A percentile compares a stretch with the other conserved stretches of the same genome.
phyloP scores from a whole-genome alignment of 37 sponge, comb jelly and placozoan species.

The Cliona cf. orientalis region DNA sequence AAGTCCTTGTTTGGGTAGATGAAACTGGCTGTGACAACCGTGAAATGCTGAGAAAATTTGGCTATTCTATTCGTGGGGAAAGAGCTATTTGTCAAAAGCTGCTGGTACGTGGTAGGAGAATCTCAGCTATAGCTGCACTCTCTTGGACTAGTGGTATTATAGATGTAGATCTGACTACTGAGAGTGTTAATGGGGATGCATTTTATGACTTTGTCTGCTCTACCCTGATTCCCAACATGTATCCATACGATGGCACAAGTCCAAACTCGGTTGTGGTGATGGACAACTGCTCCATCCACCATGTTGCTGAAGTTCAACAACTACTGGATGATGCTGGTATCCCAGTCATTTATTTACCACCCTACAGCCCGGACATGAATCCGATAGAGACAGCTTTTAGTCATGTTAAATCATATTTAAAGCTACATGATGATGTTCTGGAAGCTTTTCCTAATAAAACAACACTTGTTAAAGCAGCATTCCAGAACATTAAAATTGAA shows the following conservation, averaged over 20 bases:
- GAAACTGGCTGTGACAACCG: background rate
- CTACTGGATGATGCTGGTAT: constrained; percentile 3
- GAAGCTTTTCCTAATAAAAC: no score
- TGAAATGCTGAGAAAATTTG: constrained; percentile 12
- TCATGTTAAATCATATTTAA: background rate
- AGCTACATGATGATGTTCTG: constrained; percentile 10
- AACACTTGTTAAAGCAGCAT: constrained; percentile 17
- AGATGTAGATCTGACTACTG: constrained; percentile 3
- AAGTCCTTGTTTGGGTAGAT: background rate
- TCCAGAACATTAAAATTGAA: constrained; percentile 4
- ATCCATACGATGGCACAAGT: constrained; percentile 14
- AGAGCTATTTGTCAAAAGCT: constrained; percentile 5
- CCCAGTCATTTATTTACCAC: no score
- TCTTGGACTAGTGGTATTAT: constrained; percentile 1
- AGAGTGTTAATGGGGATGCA: constrained; percentile 9
- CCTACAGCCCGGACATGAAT: no score
- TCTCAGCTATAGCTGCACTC: constrained; percentile 20
- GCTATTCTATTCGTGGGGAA: constrained; percentile 14
- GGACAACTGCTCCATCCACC: no score
- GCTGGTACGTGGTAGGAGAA: background rate
- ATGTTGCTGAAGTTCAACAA: background rate
- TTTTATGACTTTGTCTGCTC: no score
- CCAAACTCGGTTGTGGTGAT: no score
- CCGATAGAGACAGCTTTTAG: constrained; percentile 4
- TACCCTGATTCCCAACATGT: constrained; percentile 18